A percentile compares a stretch with the other conserved stretches of the same genome.
Conservation (phyloP, 2,797 vertebrate genomes). For the Dermochelys coriacea region DNA sequence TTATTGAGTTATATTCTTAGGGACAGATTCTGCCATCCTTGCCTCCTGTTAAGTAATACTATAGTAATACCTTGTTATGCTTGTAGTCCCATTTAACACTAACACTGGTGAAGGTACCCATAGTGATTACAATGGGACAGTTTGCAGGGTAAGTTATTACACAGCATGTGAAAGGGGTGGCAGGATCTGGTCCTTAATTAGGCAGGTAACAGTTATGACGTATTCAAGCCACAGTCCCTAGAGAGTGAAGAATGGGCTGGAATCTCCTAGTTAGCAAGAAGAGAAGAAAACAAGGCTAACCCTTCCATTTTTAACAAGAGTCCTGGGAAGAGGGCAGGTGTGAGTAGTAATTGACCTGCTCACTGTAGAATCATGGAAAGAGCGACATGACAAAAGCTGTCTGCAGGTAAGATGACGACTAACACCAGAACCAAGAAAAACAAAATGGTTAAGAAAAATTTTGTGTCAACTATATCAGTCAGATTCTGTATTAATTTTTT, state of each 20-base stretch:
- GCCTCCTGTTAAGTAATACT: background rate
- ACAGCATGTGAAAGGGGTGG: background rate
- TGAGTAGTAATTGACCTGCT: background rate
- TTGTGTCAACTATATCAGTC: background rate
- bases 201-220: background rate
- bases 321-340: background rate
- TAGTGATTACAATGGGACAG: background rate
- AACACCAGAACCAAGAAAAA: background rate
- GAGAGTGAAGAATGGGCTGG: background rate
- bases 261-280: background rate
- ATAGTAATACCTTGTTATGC: background rate
- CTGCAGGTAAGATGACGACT: background rate
- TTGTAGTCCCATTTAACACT: background rate
- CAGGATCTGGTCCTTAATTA: background rate
- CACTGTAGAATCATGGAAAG: background rate
- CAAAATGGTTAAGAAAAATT: background rate
- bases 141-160: background rate
- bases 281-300: background rate
- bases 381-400: background rate
- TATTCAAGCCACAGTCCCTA: background rate
- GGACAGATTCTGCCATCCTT: background rate
- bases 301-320: background rate
- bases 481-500: background rate
- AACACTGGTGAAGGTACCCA: background rate
- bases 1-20: background rate